phyloP scores from a whole-genome alignment of 2,888 invertebrate species.

The Acanthosepion pharaonis region DNA sequence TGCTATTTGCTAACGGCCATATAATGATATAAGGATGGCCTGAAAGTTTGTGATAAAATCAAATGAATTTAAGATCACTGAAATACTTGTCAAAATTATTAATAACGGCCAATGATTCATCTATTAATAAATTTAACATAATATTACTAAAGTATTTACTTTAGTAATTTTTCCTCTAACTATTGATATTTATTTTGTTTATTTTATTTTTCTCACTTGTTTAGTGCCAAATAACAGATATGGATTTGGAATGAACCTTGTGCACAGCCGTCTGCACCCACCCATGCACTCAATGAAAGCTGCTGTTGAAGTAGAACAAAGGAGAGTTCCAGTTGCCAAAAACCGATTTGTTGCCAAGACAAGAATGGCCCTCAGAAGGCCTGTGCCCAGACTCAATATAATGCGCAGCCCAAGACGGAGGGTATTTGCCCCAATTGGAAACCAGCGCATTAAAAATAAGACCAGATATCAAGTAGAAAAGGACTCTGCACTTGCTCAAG shows the following conservation, averaged over 20 bases:
- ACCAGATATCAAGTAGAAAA: slow-evolving; percentile 6
- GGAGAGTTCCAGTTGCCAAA: slow-evolving; percentile 41
- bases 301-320: slow-evolving; percentile 33
- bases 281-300: slow-evolving; percentile 25
- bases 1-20: no score
- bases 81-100: no score
- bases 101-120: no score
- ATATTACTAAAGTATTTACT: no score
- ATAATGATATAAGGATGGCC: no score
- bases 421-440: neutral
- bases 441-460: slow-evolving; percentile 39
- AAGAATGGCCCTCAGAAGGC: slow-evolving; percentile 43
- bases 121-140: no score
- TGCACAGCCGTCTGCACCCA: neutral
- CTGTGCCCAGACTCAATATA: slow-evolving; percentile 38
- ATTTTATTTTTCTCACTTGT: neutral
- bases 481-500: slow-evolving; percentile 34
- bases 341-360: slow-evolving; percentile 25
- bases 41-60: no score
- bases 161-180: no score
- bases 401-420: slow-evolving; percentile 38
- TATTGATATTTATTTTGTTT: neutral
- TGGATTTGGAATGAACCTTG: slow-evolving; percentile 3
- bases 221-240: neutral
- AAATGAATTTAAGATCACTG: no score